Evolutionary conservation across 2,113 vertebrate species (phyloP).

Genomic region (Galemys pyrenaicus): DNA sequence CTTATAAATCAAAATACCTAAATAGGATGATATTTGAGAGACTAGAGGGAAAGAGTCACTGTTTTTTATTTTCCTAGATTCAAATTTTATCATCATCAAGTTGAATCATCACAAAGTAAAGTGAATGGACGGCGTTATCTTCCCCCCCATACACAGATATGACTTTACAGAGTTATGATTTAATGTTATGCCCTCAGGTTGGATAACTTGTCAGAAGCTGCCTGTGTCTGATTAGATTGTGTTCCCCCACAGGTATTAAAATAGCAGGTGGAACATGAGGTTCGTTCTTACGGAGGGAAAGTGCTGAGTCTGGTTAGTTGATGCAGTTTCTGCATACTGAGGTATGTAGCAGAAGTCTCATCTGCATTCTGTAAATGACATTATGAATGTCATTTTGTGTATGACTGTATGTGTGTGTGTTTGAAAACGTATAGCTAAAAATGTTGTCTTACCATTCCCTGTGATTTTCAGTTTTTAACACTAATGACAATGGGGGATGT

Average conservation of each 20-base stretch:
- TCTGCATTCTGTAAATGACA: neutral
- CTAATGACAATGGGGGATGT: neutral
- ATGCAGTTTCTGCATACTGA: neutral
- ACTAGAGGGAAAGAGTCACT: neutral
- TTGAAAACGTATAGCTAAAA: neutral
- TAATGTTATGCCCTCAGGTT: neutral
- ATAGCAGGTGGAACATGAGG: neutral
- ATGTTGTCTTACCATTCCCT: neutral
- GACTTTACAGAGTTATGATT: neutral
- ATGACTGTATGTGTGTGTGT: neutral
- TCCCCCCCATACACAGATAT: neutral
- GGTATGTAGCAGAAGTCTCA: neutral
- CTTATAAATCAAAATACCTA: neutral
- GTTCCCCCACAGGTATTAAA: neutral
- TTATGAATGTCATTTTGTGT: neutral
- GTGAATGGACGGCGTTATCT: conserved; percentile 52
- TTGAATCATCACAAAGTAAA: conserved; percentile 47
- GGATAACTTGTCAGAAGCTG: neutral
- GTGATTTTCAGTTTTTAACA: neutral
- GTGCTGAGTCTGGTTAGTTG: neutral
- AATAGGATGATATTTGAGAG: conserved; percentile 4
- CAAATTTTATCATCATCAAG: conserved; percentile 32
- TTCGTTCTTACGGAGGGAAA: neutral
- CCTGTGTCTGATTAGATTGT: conserved; percentile 39
- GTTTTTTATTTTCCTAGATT: conserved; percentile 49